A percentile compares a stretch with the other conserved stretches of the same genome.
phyloP scores from a whole-genome alignment of 2,888 invertebrate species.

The Tiliacea citrago region DNA sequence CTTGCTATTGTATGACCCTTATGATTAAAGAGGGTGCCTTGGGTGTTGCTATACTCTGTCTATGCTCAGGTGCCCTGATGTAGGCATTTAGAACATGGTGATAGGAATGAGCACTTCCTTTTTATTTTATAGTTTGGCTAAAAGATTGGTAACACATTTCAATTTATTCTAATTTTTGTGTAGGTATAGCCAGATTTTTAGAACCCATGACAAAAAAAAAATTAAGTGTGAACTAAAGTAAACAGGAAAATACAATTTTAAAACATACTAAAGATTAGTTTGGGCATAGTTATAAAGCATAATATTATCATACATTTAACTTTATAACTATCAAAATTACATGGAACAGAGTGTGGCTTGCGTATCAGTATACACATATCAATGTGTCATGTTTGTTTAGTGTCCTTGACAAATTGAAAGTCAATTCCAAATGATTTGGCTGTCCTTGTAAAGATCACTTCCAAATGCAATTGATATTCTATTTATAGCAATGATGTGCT shows the following conservation, averaged over 20 bases:
- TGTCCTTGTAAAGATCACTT: conserved; percentile 17
- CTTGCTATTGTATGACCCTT: not conserved
- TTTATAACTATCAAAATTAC: conserved; percentile 4
- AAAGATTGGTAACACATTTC: not conserved
- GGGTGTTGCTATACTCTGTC: not conserved
- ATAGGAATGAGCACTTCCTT: not conserved
- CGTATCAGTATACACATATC: too few relatives aligned
- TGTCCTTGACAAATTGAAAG: conserved; percentile 22
- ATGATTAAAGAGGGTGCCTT: not conserved
- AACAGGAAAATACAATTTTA: not conserved
- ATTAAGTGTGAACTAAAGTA: not conserved
- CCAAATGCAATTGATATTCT: conserved; percentile 29
- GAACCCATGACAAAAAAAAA: not conserved
- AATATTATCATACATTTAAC: not conserved
- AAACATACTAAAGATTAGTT: not conserved
- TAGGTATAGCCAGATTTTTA: too few relatives aligned
- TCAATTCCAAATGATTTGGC: conserved; percentile 25
- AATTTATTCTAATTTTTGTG: not conserved
- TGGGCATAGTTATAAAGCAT: not conserved
- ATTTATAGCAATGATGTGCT: conserved; percentile 32
- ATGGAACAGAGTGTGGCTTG: too few relatives aligned
- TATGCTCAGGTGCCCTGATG: not conserved
- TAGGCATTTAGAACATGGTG: not conserved
- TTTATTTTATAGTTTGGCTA: not conserved
- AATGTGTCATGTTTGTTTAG: not conserved